These are phyloP conservation scores for Linhomoeus sp. DNA, from an alignment of 2,888 invertebrate species.

Conservation along the genomic window DNA sequence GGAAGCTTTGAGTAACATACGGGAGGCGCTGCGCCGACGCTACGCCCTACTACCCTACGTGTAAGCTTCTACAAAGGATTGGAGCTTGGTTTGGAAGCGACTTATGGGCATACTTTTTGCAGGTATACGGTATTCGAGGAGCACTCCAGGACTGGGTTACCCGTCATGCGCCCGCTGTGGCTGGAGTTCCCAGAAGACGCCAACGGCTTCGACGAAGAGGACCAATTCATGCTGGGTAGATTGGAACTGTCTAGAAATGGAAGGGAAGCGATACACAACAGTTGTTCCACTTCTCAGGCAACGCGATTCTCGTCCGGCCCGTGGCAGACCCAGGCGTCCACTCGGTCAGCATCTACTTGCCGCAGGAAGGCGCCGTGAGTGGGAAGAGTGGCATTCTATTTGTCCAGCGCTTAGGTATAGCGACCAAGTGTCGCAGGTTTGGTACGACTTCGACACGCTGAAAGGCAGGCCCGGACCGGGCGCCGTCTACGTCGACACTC, in stretches of 20 bases:
- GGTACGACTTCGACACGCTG: conserved; percentile 16
- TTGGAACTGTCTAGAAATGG: too few species aligned
- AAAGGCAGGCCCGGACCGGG: conserved; percentile 16
- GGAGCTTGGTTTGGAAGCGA: not conserved
- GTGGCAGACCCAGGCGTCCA: conserved; percentile 55
- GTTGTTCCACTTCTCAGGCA: conserved; percentile 40
- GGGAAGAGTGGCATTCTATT: too few species aligned
- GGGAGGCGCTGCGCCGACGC: conserved; percentile 46
- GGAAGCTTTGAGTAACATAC: conserved; percentile 44
- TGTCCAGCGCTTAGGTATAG: too few species aligned
- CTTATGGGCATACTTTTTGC: not conserved
- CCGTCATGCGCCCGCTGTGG: conserved; percentile 75
- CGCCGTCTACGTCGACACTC: conserved; percentile 15
- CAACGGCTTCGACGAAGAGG: conserved; percentile 57
- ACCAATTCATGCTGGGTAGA: conserved; percentile 53
- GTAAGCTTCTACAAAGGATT: conserved; percentile 26
- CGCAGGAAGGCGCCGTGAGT: conserved; percentile 40
- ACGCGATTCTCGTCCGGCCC: conserved; percentile 59
- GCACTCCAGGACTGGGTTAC: conserved; percentile 58
- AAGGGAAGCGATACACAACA: too few species aligned
- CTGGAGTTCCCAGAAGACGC: conserved; percentile 66
- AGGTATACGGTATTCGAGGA: conserved; percentile 69
- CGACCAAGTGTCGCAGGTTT: conserved; percentile 11
- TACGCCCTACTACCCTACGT: conserved; percentile 73
- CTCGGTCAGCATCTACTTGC: conserved; percentile 63